Base-by-base conservation (phyloP, 2,113 vertebrate genomes). In the Notothenia coriiceps region DNA sequence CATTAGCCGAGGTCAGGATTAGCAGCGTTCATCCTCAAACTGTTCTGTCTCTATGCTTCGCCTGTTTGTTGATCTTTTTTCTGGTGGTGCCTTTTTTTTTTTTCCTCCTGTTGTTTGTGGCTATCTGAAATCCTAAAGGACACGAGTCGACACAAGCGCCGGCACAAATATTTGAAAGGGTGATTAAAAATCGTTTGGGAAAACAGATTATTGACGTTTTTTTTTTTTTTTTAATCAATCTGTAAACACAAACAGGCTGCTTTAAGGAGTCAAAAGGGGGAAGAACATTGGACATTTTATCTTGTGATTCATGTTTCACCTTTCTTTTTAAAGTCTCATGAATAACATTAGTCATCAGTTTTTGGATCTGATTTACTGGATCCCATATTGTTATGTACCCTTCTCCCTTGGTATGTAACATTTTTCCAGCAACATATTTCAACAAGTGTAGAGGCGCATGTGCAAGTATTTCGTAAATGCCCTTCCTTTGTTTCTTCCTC, bases 151-250 rank as follows among this genome's bases (percentile, higher is more conserved):
- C 89, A 83, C 82, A 72, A 80, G 86, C 83, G 56, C 88, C 57
- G 74, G 87, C 89, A 88, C 93, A 93, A 94, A 94, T 94, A 94
- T 94, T 94, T 94, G 92, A 94, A 91, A 93, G 88, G 83, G 90
- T 93, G 93, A 94, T 94, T 94, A 93, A 90, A 93, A 93, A 89
- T 93, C 93, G 62, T 93, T 94, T 91, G 90, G 93, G 92, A 92
- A 93, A 93, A 93, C 90, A 92, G 91, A 93, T 93, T 94, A 93
- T 93, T 92, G 90, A 91, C 84, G 75, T 71, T 90, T 84, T 64
- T 57, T 63, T 70, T 74, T 73, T 70, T 66, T 56, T 54, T 56
- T 65, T 17, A 80, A 90, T 89, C 88, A 86, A 88, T 92, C 81
- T 85, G 91, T 91, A 90, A 93, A 92, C 89, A 92, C 74, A 88